phyloP scores from a whole-genome alignment of 2,113 vertebrate genomes.

The Paralichthys olivaceus region DNA sequence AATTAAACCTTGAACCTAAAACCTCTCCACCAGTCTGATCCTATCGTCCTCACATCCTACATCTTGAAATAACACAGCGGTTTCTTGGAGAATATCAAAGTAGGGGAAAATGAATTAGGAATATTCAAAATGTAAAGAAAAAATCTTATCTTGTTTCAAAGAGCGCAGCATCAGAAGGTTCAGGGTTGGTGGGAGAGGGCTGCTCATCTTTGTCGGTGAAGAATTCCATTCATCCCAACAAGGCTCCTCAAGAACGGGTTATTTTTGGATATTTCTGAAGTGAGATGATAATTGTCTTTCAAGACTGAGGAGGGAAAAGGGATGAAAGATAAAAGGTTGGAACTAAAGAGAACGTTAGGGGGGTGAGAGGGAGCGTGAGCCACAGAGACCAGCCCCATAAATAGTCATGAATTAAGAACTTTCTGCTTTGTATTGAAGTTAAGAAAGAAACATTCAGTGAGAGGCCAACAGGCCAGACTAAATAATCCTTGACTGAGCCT shows the following conservation, averaged over 20 bases:
- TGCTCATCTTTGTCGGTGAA: constrained; percentile 74
- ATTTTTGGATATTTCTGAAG: constrained; percentile 78
- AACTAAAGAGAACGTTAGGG: constrained; percentile 86
- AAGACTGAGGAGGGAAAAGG: constrained; percentile 80
- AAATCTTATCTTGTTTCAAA: constrained; percentile 73
- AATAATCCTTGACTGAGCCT: constrained; percentile 99
- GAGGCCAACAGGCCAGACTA: constrained; percentile 98
- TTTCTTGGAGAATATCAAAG: constrained; percentile 69
- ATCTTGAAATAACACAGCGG: constrained; percentile 64
- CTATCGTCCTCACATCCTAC: constrained; percentile 65
- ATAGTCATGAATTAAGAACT: constrained; percentile 99
- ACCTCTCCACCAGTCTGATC: constrained; percentile 56
- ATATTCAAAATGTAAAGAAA: constrained; percentile 78
- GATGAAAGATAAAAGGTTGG: constrained; percentile 86
- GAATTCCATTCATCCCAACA: constrained; percentile 81
- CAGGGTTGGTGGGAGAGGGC: constrained; percentile 52
- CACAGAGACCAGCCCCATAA: constrained; percentile 89
- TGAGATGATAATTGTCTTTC: constrained; percentile 85
- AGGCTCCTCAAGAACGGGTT: constrained; percentile 69
- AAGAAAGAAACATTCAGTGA: constrained; percentile 91
- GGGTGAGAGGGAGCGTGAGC: constrained; percentile 83
- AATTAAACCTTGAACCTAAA: constrained; percentile 76
- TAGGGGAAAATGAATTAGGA: constrained; percentile 63
- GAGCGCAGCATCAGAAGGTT: constrained; percentile 66
- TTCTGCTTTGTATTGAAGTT: constrained; percentile 97